Percentiles rank a stretch among this genome's conserved stretches.
These are phyloP conservation scores for Volucella inanis DNA, from an alignment of 2,888 invertebrate species.

Conservation along the genomic window DNA sequence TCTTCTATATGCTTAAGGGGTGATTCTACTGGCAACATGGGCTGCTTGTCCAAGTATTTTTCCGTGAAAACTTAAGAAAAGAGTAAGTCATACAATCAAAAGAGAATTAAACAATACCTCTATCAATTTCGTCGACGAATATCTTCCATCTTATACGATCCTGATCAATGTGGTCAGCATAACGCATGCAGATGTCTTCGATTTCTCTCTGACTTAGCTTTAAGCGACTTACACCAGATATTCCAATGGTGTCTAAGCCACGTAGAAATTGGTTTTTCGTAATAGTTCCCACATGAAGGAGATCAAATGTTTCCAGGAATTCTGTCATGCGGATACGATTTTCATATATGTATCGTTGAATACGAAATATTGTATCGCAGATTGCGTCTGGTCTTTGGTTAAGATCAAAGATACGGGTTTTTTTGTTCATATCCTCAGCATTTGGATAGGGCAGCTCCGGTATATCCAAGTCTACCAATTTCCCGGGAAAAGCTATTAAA, in stretches of 20 bases:
- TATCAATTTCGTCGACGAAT: conserved; percentile 91
- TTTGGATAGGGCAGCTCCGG: conserved; percentile 85
- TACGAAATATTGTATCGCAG: conserved; percentile 81
- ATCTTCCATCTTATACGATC: conserved; percentile 89
- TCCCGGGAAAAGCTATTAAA: conserved; percentile 86
- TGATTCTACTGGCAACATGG: conserved; percentile 84
- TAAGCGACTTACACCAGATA: conserved; percentile 85
- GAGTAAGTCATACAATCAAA: neutral
- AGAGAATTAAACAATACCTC: conserved; percentile 83
- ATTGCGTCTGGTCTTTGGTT: conserved; percentile 77
- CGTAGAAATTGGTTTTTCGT: conserved; percentile 89
- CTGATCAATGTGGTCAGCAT: conserved; percentile 88
- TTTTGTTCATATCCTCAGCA: conserved; percentile 75
- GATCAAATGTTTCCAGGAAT: conserved; percentile 89
- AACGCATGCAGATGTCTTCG: conserved; percentile 86
- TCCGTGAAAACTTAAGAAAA: conserved; percentile 85
- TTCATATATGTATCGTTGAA: conserved; percentile 88
- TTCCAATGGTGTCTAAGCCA: conserved; percentile 87
- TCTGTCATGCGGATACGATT: conserved; percentile 87
- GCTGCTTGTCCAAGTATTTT: conserved; percentile 88
- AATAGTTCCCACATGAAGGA: conserved; percentile 87
- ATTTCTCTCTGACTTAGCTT: conserved; percentile 87
- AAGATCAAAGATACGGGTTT: conserved; percentile 4
- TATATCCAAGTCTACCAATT: conserved; percentile 87
- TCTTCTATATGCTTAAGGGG: conserved; percentile 85